Evolutionary conservation across 2,113 vertebrate genomes (phyloP).

Genomic region (Elgaria multicarinata): DNA sequence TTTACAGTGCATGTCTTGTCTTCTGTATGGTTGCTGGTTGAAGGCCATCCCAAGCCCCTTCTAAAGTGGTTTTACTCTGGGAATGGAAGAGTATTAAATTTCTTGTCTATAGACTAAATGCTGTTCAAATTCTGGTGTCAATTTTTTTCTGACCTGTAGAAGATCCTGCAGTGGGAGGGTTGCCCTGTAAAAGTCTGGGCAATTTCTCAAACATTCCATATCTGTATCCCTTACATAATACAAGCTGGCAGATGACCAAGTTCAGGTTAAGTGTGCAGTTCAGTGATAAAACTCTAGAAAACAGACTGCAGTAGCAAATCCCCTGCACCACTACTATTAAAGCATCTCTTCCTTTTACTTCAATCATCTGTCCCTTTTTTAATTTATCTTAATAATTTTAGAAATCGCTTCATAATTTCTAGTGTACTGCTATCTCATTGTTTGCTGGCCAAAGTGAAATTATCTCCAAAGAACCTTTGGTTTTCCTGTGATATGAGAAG

Average conservation of each 20-base stretch:
- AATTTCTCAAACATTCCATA: background rate
- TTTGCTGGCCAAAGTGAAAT: background rate
- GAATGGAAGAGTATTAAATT: slow-evolving; percentile 30
- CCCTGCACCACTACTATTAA: background rate
- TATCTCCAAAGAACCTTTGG: background rate
- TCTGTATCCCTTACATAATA: background rate
- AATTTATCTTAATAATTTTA: background rate
- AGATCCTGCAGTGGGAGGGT: background rate
- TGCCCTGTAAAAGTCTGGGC: slow-evolving; percentile 9
- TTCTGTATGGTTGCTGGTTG: rapidly evolving
- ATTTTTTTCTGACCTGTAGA: background rate
- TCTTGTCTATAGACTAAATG: slow-evolving; percentile 15
- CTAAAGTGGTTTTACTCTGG: background rate
- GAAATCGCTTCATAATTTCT: background rate
- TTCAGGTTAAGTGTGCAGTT: slow-evolving; percentile 30
- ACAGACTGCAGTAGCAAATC: background rate
- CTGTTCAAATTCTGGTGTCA: slow-evolving; percentile 3
- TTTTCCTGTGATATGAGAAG: background rate
- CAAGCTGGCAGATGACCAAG: slow-evolving; percentile 17
- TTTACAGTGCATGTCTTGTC: background rate
- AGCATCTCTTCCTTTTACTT: background rate
- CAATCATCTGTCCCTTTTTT: background rate
- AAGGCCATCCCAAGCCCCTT: background rate
- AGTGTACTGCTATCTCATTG: background rate
- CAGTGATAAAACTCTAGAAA: background rate